Percentiles rank a stretch among this genome's conserved stretches.
Evolutionary conservation across 2,797 vertebrate genomes (phyloP).

Genomic region (Hemibagrus guttatus): DNA sequence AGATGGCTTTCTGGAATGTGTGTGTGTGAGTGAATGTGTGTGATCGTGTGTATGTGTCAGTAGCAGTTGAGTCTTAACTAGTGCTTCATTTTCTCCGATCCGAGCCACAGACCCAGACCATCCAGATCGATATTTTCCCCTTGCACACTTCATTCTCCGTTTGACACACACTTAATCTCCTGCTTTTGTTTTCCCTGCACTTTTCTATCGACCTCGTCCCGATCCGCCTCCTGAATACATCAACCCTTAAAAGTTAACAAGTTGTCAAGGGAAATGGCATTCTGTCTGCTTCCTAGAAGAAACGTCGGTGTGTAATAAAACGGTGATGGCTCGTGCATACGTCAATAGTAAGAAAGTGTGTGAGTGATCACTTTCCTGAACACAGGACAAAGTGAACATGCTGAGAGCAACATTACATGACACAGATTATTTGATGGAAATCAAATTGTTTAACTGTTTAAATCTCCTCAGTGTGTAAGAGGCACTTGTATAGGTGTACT

Average conservation of each 20-base stretch:
- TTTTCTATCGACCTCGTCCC: slow-evolving; percentile 53
- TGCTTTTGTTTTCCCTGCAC: slow-evolving; percentile 71
- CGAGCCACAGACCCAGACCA: slow-evolving; percentile 39
- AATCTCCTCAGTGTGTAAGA: neutral
- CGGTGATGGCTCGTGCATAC: neutral
- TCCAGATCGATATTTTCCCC: slow-evolving; percentile 69
- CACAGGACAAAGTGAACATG: neutral
- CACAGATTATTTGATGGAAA: neutral
- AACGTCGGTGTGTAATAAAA: slow-evolving; percentile 23
- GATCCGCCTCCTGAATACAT: slow-evolving; percentile 75
- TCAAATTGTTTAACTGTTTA: neutral
- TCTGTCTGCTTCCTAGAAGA: slow-evolving; percentile 71
- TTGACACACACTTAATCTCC: slow-evolving; percentile 78
- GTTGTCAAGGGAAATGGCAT: slow-evolving; percentile 84
- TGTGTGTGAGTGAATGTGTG: neutral
- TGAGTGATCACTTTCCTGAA: neutral
- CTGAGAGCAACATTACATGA: slow-evolving; percentile 4
- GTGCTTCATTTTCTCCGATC: slow-evolving; percentile 50
- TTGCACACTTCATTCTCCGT: slow-evolving; percentile 68
- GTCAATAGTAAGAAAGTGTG: neutral
- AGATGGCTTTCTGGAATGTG: neutral
- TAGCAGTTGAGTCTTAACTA: slow-evolving; percentile 11
- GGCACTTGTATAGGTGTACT: too few species aligned
- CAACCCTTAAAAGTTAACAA: slow-evolving; percentile 91
- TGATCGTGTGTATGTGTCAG: neutral